phyloP scores from a whole-genome alignment of 2,113 vertebrate genomes.

The Chinchilla lanigera region DNA sequence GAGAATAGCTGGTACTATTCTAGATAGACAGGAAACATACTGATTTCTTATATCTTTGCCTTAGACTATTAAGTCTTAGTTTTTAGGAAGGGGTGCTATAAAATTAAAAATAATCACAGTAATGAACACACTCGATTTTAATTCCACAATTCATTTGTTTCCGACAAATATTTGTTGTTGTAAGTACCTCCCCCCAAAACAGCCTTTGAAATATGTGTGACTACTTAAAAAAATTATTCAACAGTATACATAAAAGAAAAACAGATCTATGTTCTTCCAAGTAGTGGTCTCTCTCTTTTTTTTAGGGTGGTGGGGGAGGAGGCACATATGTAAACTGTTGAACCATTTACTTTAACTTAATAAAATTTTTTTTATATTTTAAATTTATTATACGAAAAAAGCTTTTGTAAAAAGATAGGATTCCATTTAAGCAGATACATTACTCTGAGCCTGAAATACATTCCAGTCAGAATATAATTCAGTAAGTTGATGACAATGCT shows the following conservation, averaged over 20 bases:
- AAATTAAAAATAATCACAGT: conserved; percentile 20
- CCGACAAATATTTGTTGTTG: conserved; percentile 25
- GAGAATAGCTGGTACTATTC: background rate
- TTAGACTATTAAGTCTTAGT: conserved; percentile 4
- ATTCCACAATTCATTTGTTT: conserved; percentile 33
- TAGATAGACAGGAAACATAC: background rate
- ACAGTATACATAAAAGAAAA: conserved; percentile 74
- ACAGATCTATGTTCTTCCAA: conserved; percentile 75
- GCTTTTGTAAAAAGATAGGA: conserved; percentile 90
- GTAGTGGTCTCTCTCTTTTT: conserved; percentile 70
- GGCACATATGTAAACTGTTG: conserved; percentile 88
- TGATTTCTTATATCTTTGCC: background rate
- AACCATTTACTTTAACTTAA: conserved; percentile 88
- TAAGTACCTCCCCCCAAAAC: conserved; percentile 61
- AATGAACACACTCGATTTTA: conserved; percentile 22
- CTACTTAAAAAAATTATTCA: conserved; percentile 51
- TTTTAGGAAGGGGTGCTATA: conserved; percentile 4
- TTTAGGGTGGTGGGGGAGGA: conserved; percentile 47
- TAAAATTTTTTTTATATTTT: conserved; percentile 87
- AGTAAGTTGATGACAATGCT: conserved; percentile 91
- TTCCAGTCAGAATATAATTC: conserved; percentile 92
- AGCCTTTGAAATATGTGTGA: conserved; percentile 48
- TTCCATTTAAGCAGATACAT: conserved; percentile 92
- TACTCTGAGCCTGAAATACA: conserved; percentile 90
- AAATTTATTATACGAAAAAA: conserved; percentile 90